Evolutionary conservation across 2,113 vertebrate genomes (phyloP).

Genomic region (Triplophysa siluroides): DNA sequence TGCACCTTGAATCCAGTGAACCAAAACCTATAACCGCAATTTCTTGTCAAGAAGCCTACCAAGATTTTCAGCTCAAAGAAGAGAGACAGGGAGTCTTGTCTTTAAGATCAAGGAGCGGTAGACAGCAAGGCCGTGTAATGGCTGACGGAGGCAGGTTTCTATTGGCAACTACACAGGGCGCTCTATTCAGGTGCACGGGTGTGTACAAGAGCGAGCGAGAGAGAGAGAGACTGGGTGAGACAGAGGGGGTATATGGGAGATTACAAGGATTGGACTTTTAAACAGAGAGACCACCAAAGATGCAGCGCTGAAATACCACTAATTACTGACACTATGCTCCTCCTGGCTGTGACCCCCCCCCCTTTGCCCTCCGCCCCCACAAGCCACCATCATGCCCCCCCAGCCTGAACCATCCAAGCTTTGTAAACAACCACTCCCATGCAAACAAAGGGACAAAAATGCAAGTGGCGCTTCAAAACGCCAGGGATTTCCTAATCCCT

Average conservation of each 20-base stretch:
- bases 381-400: constrained; percentile 24
- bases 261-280: constrained; percentile 80
- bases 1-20: not conserved
- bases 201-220: constrained; percentile 39
- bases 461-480: constrained; percentile 84
- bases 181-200: constrained; percentile 66
- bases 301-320: constrained; percentile 87
- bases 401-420: constrained; percentile 71
- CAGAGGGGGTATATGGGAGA: constrained; percentile 65
- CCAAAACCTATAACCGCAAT: not conserved
- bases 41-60: not conserved
- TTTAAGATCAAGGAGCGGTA: not conserved
- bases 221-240: constrained; percentile 15
- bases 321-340: constrained; percentile 88
- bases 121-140: constrained; percentile 18
- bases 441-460: constrained; percentile 89
- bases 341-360: constrained; percentile 79
- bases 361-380: constrained; percentile 55
- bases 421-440: constrained; percentile 92
- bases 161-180: constrained; percentile 34
- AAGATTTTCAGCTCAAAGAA: constrained; percentile 4
- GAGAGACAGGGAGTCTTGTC: not conserved
- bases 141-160: constrained; percentile 57
- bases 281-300: constrained; percentile 88
- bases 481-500: constrained; percentile 86